Evolutionary conservation across 2,113 vertebrate species (phyloP).

Genomic region (Mobula hypostoma): DNA sequence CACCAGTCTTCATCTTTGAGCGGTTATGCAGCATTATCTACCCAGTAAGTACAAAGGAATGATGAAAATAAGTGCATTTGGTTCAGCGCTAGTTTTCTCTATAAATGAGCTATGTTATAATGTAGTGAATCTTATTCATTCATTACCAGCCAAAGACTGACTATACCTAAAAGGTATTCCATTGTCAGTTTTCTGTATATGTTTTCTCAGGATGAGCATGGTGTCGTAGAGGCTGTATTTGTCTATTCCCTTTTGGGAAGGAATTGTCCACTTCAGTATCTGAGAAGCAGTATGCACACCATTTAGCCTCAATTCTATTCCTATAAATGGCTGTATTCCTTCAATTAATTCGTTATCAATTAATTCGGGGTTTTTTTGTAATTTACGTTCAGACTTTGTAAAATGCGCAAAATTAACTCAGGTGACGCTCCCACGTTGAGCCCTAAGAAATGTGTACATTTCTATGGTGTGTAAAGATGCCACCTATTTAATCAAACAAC

Average conservation of each 20-base stretch:
- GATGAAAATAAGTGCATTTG: neutral
- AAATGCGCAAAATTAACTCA: neutral
- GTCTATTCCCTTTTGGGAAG: too few species aligned
- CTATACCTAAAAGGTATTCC: neutral
- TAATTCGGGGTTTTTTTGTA: too few species aligned
- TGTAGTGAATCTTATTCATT: neutral
- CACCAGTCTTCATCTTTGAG: constrained; percentile 98
- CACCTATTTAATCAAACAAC: neutral
- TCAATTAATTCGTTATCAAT: neutral
- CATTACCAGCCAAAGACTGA: neutral
- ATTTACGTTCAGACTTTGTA: neutral
- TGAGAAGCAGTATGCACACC: neutral
- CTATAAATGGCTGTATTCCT: neutral
- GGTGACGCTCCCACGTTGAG: neutral
- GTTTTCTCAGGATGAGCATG: neutral
- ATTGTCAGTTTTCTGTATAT: neutral
- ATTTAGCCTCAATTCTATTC: neutral
- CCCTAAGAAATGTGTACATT: neutral
- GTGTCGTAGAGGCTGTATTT: neutral
- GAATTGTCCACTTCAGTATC: neutral
- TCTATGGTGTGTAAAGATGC: neutral
- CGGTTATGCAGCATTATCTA: constrained; percentile 98
- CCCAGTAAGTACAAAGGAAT: constrained; percentile 67
- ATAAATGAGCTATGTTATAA: neutral
- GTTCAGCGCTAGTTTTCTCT: neutral